Evolutionary conservation across 1,140 invertebrate species (phyloP).

Genomic region (Zaprionus camerounensis): DNA sequence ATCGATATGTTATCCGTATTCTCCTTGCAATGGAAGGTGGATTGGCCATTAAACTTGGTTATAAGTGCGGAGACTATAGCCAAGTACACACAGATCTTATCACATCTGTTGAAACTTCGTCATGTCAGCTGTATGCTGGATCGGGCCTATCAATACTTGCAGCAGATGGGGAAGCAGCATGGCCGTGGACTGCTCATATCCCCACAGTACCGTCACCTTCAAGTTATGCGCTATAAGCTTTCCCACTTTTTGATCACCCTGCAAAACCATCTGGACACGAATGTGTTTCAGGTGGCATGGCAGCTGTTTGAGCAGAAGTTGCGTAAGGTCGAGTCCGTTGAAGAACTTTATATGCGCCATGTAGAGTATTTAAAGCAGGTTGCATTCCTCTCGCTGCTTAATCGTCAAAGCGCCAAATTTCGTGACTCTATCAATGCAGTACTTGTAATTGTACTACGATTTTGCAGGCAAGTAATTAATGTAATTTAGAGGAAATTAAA

Average conservation of each 20-base stretch:
- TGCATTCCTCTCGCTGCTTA: slow-evolving; percentile 88
- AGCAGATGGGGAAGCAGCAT: slow-evolving; percentile 84
- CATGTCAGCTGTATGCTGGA: slow-evolving; percentile 90
- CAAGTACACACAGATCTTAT: slow-evolving; percentile 90
- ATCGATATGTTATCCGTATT: slow-evolving; percentile 88
- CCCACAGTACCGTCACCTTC: slow-evolving; percentile 87
- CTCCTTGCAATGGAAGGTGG: slow-evolving; percentile 88
- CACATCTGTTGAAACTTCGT: slow-evolving; percentile 90
- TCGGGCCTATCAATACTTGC: slow-evolving; percentile 87
- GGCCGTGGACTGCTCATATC: slow-evolving; percentile 85
- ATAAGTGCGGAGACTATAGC: slow-evolving; percentile 88
- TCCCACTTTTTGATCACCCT: slow-evolving; percentile 89
- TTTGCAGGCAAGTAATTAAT: slow-evolving; percentile 85
- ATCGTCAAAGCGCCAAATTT: slow-evolving; percentile 87
- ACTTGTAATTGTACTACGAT: slow-evolving; percentile 89
- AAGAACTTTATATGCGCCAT: slow-evolving; percentile 89
- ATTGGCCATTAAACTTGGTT: slow-evolving; percentile 92
- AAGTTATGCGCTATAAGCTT: slow-evolving; percentile 89
- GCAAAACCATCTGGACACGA: slow-evolving; percentile 89
- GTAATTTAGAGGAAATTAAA: not conserved
- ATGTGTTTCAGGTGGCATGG: slow-evolving; percentile 89
- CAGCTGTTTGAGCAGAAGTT: slow-evolving; percentile 88
- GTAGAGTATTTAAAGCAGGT: slow-evolving; percentile 90
- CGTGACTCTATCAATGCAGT: slow-evolving; percentile 88
- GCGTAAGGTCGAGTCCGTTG: slow-evolving; percentile 87